phyloP scores from a whole-genome alignment of 2,113 vertebrate species.

The cattle (Bos taurus) region DNA sequence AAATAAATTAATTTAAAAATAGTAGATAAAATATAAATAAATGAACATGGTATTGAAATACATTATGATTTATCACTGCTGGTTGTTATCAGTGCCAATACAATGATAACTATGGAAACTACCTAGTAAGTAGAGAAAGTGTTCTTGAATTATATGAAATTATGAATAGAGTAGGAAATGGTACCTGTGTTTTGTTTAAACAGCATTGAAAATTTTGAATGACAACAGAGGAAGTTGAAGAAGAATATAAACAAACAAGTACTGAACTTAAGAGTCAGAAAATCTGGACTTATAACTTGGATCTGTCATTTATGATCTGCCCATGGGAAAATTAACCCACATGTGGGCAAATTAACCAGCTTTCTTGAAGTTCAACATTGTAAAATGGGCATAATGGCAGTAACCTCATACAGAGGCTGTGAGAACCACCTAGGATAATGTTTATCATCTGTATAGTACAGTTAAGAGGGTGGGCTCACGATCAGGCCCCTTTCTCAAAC shows the following conservation, averaged over 20 bases:
- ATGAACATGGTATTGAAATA: not conserved
- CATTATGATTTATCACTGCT: not conserved
- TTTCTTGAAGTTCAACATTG: not conserved
- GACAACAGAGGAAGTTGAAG: not conserved
- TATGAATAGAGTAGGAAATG: not conserved
- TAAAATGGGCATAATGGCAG: not conserved
- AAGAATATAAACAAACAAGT: not conserved
- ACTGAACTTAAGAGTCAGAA: not conserved
- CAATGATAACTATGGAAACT: not conserved
- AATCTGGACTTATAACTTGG: not conserved
- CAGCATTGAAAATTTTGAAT: not conserved
- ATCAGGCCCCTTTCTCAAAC: not conserved
- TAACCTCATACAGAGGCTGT: not conserved
- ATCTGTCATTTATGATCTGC: not conserved
- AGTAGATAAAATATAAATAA: not conserved
- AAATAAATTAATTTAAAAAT: not conserved
- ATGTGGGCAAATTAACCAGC: not conserved
- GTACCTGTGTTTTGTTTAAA: not conserved
- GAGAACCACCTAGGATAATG: not conserved
- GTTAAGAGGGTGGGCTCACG: not conserved
- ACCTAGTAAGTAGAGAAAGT: not conserved
- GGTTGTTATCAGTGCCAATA: not conserved
- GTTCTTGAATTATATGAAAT: not conserved
- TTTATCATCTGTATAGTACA: not conserved
- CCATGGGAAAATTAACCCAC: not conserved